Percentiles rank a stretch among this genome's conserved stretches.
Evolutionary conservation across 2,113 vertebrate species (phyloP).

Genomic region (Odontesthes bonariensis): DNA sequence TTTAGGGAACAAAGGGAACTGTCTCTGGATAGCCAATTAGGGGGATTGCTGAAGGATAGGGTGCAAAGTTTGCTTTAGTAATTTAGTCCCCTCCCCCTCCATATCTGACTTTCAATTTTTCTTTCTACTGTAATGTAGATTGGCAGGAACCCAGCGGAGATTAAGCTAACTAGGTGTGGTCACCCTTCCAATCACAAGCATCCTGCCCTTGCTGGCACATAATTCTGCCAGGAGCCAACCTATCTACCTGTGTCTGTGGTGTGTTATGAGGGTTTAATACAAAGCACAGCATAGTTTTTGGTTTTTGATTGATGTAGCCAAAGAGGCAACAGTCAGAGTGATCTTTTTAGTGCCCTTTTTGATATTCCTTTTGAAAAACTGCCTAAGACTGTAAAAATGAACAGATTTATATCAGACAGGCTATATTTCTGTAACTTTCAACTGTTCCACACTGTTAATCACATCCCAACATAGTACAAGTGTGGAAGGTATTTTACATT

Average conservation of each 20-base stretch:
- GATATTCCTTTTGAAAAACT: too few species aligned
- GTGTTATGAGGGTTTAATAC: constrained; percentile 60
- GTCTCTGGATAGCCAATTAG: constrained; percentile 79
- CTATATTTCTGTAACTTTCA: background rate
- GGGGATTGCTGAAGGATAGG: constrained; percentile 55
- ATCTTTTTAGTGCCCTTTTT: background rate
- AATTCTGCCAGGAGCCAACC: constrained; percentile 54
- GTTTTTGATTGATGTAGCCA: constrained; percentile 40
- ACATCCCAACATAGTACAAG: background rate
- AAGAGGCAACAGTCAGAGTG: constrained; percentile 5
- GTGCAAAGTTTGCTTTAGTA: constrained; percentile 59
- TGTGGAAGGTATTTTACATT: background rate
- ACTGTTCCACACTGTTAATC: background rate
- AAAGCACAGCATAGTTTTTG: constrained; percentile 46
- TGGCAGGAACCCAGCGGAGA: constrained; percentile 50
- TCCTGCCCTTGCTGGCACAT: constrained; percentile 58
- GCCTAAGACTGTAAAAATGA: too few species aligned
- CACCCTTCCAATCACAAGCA: constrained; percentile 69
- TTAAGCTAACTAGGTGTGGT: constrained; percentile 60
- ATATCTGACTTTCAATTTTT: constrained; percentile 43
- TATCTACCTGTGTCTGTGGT: constrained; percentile 43
- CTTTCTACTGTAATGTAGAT: constrained; percentile 49
- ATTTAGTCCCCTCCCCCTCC: background rate
- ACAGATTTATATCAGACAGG: too few species aligned
- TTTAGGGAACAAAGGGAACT: constrained; percentile 69